Percentiles rank a stretch among this genome's conserved stretches.
These are phyloP conservation scores for Syncerus caffer DNA, from an alignment of 2,797 vertebrate species.

Conservation along the genomic window DNA sequence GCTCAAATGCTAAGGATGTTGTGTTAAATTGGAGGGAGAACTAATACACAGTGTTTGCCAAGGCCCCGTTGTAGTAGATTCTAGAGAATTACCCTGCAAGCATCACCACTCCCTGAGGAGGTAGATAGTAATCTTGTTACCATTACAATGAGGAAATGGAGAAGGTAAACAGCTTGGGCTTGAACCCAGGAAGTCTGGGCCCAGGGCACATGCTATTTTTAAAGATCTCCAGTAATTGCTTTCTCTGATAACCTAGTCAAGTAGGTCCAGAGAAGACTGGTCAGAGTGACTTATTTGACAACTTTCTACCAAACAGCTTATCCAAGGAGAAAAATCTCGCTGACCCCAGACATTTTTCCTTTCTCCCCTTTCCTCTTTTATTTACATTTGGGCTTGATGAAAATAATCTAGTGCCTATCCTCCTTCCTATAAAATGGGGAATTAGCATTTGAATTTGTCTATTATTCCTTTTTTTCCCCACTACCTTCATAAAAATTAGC, in stretches of 20 bases:
- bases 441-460: not conserved
- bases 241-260: not conserved
- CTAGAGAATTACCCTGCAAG: not conserved
- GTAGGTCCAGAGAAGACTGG: not conserved
- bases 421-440: not conserved
- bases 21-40: no score
- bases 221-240: not conserved
- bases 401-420: not conserved
- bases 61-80: not conserved
- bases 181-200: no score
- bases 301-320: not conserved
- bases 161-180: no score
- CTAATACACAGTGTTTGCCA: not conserved
- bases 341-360: not conserved
- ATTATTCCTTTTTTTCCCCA: not conserved
- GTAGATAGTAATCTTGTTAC: not conserved
- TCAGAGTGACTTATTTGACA: not conserved
- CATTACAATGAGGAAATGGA: no score
- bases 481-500: not conserved
- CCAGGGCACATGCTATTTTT: no score
- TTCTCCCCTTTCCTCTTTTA: not conserved
- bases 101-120: not conserved
- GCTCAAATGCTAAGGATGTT: not conserved
- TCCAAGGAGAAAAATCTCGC: not conserved
- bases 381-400: not conserved